phyloP scores from a whole-genome alignment of 1,140 invertebrate genomes.

The Zaprionus lachaisei region DNA sequence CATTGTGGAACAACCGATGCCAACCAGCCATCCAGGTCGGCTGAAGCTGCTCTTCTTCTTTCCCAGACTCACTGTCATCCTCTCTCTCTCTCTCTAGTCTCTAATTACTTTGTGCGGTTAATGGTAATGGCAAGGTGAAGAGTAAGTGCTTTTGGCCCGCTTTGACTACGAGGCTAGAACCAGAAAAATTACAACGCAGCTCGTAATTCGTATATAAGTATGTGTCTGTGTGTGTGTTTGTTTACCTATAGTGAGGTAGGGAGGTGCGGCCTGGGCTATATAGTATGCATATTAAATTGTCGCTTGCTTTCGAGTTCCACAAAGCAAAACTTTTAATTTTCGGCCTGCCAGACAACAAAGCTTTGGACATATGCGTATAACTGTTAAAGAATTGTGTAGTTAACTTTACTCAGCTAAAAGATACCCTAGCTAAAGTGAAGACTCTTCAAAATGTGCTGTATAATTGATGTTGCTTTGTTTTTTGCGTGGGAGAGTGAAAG shows the following conservation, averaged over 20 bases:
- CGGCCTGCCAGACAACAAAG: slow-evolving; percentile 41
- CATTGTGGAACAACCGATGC: not conserved
- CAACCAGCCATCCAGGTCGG: not conserved
- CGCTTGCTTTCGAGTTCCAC: slow-evolving; percentile 46
- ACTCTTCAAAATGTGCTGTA: not conserved
- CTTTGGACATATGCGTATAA: not conserved
- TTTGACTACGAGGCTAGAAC: slow-evolving; percentile 13
- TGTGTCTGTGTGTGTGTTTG: not conserved
- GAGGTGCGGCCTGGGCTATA: not conserved
- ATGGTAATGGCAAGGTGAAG: slow-evolving; percentile 22
- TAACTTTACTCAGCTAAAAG: not conserved
- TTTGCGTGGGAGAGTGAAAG: not conserved
- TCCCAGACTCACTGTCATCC: slow-evolving; percentile 30
- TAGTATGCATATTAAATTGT: slow-evolving; percentile 47
- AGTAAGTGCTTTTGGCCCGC: slow-evolving; percentile 38
- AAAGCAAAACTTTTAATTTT: slow-evolving; percentile 66
- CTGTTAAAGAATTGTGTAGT: not conserved
- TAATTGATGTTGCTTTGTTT: not conserved
- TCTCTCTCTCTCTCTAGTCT: slow-evolving; percentile 35
- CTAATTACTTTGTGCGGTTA: slow-evolving; percentile 72
- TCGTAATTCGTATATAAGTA: slow-evolving; percentile 7
- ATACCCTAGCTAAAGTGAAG: not conserved
- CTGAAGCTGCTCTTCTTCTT: slow-evolving; percentile 5
- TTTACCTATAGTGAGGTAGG: not conserved
- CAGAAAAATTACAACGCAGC: slow-evolving; percentile 18